phyloP scores from a whole-genome alignment of 2,113 vertebrate genomes.

The Antigone vipio region DNA sequence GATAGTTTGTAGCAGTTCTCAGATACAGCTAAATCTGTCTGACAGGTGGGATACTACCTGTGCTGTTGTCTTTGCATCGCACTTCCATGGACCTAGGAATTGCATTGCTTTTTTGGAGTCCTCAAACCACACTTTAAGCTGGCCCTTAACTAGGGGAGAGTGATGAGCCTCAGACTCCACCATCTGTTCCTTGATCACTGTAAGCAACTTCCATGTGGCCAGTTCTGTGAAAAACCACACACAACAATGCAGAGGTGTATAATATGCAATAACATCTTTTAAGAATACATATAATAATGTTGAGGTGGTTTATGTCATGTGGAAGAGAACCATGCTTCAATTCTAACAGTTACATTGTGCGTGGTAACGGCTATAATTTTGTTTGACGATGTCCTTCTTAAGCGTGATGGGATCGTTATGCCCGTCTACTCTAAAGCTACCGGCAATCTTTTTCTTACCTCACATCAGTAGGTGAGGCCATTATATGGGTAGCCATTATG shows the following conservation, averaged over 20 bases:
- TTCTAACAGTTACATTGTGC: not conserved
- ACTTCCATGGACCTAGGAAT: not conserved
- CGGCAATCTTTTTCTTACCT: not conserved
- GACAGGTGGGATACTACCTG: not conserved
- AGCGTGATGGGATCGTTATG: not conserved
- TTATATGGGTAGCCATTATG: not conserved
- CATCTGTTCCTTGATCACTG: not conserved
- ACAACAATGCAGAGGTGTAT: not conserved
- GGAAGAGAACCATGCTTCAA: not conserved
- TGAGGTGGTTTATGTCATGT: not conserved
- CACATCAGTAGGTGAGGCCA: not conserved
- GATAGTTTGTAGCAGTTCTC: not conserved
- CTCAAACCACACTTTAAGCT: not conserved
- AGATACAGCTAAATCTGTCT: not conserved
- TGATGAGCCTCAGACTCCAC: not conserved
- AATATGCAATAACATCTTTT: not conserved
- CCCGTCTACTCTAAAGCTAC: not conserved
- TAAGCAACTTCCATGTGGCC: not conserved
- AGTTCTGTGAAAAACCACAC: not conserved
- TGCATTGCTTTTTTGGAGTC: not conserved
- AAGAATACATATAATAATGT: not conserved
- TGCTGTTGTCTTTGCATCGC: not conserved
- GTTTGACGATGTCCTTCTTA: not conserved
- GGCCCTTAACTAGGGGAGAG: not conserved
- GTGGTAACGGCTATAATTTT: not conserved